These are phyloP conservation scores for Leptinotarsa juncta DNA, from an alignment of 2,888 invertebrate species.

Conservation along the genomic window DNA sequence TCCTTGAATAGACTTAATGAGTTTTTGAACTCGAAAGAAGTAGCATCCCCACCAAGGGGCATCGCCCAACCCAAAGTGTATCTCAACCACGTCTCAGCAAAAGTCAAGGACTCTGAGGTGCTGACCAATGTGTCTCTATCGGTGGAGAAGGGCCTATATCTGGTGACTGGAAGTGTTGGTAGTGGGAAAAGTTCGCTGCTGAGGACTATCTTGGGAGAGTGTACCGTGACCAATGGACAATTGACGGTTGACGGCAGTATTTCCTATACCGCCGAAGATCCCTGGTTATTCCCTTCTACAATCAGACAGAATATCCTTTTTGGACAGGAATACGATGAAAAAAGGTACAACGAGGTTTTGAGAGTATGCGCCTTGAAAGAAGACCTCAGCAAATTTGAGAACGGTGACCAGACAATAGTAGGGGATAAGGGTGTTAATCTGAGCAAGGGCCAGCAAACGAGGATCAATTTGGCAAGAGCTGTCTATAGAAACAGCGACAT, in stretches of 20 bases:
- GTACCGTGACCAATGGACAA: constrained; percentile 45
- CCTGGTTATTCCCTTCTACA: constrained; percentile 58
- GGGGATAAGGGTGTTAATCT: constrained; percentile 74
- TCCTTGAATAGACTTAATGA: constrained; percentile 47
- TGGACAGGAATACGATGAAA: constrained; percentile 57
- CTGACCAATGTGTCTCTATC: constrained; percentile 64
- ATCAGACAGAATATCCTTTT: constrained; percentile 61
- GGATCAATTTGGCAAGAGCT: constrained; percentile 58
- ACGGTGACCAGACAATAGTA: constrained; percentile 68
- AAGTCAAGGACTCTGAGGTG: constrained; percentile 55
- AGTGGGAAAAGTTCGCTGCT: constrained; percentile 57
- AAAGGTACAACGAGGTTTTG: constrained; percentile 60
- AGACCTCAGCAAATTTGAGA: constrained; percentile 66
- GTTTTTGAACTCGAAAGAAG: constrained; percentile 44
- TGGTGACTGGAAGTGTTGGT: constrained; percentile 72
- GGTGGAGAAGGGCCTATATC: constrained; percentile 64
- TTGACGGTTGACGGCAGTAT: constrained; percentile 51
- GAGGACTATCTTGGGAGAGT: constrained; percentile 56
- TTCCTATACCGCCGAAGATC: constrained; percentile 59
- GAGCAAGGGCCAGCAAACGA: constrained; percentile 70
- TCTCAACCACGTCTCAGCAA: constrained; percentile 46
- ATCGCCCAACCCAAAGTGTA: constrained; percentile 33
- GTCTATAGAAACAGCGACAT: constrained; percentile 57
- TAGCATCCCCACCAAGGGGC: constrained; percentile 3
- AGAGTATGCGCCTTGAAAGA: constrained; percentile 65